Conservation (phyloP, 2,797 vertebrate genomes). For the Ctenosaura bakeri region DNA sequence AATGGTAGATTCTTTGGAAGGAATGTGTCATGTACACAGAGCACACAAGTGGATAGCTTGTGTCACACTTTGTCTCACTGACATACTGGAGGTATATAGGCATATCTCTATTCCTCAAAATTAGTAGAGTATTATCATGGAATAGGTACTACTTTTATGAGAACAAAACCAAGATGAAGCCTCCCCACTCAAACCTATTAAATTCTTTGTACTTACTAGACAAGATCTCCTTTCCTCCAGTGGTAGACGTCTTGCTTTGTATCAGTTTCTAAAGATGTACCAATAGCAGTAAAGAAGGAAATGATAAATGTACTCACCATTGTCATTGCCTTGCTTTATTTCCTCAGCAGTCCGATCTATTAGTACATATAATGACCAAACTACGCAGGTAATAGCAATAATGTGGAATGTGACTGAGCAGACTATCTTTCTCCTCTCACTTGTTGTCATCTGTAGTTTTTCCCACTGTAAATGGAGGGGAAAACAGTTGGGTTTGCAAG, state of each 20-base stretch:
- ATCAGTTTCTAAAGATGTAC: neutral
- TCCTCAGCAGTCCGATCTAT: conserved; percentile 92
- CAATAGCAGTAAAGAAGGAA: neutral
- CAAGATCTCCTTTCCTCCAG: neutral
- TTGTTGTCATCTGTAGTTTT: conserved; percentile 93
- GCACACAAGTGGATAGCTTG: neutral
- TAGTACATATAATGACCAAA: conserved; percentile 94
- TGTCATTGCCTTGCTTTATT: conserved; percentile 92
- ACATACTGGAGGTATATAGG: neutral
- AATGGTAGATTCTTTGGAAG: neutral
- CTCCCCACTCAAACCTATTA: neutral
- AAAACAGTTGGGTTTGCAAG: neutral
- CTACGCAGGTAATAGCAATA: conserved; percentile 92
- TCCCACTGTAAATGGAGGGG: conserved; percentile 89
- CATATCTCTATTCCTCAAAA: neutral
- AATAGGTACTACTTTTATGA: neutral
- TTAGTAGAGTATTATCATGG: neutral
- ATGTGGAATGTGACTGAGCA: conserved; percentile 96
- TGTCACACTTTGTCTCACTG: neutral
- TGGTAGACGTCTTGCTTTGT: neutral
- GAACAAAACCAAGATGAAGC: neutral
- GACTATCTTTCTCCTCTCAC: conserved; percentile 94
- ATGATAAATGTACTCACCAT: conserved; percentile 75
- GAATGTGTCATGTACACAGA: neutral
- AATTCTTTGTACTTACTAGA: neutral